Evolutionary conservation across 2,113 vertebrate species (phyloP), one percentile per base, ranked within the genome.

Genomic region (Eleginops maclovinus): DNA sequence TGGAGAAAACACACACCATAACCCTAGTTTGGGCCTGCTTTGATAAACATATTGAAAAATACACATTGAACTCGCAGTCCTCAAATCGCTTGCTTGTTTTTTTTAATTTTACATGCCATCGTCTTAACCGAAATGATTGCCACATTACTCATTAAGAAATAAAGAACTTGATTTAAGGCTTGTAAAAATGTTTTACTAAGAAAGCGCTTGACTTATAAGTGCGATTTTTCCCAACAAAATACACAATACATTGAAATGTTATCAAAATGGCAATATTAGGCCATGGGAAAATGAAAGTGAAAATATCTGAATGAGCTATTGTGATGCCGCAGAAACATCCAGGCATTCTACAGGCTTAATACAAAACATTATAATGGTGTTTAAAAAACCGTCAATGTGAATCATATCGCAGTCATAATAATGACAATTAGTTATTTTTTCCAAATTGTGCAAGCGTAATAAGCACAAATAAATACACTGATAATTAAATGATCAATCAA

Each of bases 1-100:
- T 22, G 7, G 1, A 28, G 11, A 56, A 24, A 7, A 11, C 19
- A 61, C 22, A 21, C 62, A 28, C 56, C 40, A 68, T 26, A 40
- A 17, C 36, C 31, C 9, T 16, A 14, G 28, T 9, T 54, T 51
- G 31, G 31, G 31, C 7, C 7, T 7, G 31, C 7, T 63, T 72
- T 58, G 43, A 67, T 19, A 71, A 69, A 68, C 65, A 51, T 47
- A 24, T 44, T 41, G 12, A 77, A 67, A 22, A 76, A 78, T 41
- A 50, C 72, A 56, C 13, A 3, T 0, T 14, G 44, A 80, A 65
- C 13, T 19, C 43, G 31, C 31, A 1, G 31, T 9, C 31, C 31
- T 8, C 31, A 36, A 36, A 36, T 36, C 31, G 31, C 6, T 9
- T 36, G 7, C 31, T 36, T 36, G 31, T 36, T 36, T 36, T 8